These are phyloP conservation scores for Somateria mollissima DNA, from an alignment of 2,797 vertebrate species.

Conservation along the genomic window DNA sequence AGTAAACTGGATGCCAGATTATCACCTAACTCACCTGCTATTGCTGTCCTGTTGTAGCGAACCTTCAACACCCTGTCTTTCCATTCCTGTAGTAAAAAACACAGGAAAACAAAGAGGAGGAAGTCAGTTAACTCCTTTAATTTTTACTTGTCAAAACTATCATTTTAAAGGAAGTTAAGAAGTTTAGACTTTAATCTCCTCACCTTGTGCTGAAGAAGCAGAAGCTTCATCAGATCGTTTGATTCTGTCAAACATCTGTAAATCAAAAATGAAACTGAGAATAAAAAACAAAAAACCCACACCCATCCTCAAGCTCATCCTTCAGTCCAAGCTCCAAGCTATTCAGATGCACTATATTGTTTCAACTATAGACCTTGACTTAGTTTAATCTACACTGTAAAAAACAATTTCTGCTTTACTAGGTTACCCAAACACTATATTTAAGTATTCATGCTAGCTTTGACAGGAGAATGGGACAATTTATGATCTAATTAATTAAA, in stretches of 20 bases:
- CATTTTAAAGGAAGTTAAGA: not conserved
- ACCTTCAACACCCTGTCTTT: constrained; percentile 59
- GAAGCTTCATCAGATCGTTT: constrained; percentile 76
- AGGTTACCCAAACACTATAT: not conserved
- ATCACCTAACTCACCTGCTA: constrained; percentile 73
- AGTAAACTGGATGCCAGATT: not conserved
- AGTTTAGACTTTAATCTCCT: not conserved
- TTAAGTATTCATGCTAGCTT: not conserved
- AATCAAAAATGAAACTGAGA: constrained; percentile 45
- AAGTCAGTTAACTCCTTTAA: not conserved
- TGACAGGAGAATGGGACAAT: not conserved
- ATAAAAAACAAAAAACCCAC: not conserved
- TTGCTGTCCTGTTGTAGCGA: constrained; percentile 50
- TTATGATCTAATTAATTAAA: not conserved
- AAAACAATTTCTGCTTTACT: not conserved
- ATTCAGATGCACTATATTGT: not conserved
- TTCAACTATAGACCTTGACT: not conserved
- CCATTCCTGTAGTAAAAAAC: constrained; percentile 49
- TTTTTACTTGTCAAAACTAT: not conserved
- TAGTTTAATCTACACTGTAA: not conserved
- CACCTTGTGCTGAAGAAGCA: constrained; percentile 80
- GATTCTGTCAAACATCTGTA: constrained; percentile 78
- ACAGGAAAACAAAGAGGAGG: not conserved
- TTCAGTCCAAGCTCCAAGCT: not conserved
- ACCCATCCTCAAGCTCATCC: not conserved